These are phyloP conservation scores for Eupsilia transversa DNA, from an alignment of 2,888 invertebrate species.

Conservation along the genomic window DNA sequence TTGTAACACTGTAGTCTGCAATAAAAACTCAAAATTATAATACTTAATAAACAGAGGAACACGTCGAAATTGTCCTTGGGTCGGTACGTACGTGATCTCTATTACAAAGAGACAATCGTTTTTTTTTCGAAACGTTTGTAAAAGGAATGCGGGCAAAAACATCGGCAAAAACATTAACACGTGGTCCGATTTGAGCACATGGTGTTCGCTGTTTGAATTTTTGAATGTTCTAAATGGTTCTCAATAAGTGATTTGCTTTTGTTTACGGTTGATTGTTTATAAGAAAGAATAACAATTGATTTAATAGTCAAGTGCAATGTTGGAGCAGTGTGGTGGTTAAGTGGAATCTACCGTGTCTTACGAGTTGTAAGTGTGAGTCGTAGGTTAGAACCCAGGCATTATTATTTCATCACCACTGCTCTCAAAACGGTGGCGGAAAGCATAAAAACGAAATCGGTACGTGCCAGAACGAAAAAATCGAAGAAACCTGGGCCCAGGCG, in stretches of 20 bases:
- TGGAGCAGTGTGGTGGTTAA: neutral
- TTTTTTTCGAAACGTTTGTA: constrained; percentile 57
- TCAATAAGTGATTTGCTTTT: constrained; percentile 2
- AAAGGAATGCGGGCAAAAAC: constrained; percentile 67
- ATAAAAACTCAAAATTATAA: constrained; percentile 60
- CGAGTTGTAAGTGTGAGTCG: neutral
- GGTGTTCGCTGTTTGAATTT: constrained; percentile 45
- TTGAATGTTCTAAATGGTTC: constrained; percentile 7
- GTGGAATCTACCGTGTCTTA: neutral
- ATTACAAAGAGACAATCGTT: constrained; percentile 67
- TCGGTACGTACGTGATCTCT: constrained; percentile 65
- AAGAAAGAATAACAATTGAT: neutral
- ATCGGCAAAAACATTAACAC: constrained; percentile 65
- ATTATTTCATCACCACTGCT: neutral
- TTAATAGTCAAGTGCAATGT: neutral
- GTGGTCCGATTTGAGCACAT: constrained; percentile 46
- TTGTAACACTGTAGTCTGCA: constrained; percentile 35
- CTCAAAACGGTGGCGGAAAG: neutral
- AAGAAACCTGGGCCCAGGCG: neutral
- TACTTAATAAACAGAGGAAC: constrained; percentile 56
- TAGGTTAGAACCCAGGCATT: neutral
- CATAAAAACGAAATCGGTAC: neutral
- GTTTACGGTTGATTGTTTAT: constrained; percentile 6
- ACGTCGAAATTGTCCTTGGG: constrained; percentile 66
- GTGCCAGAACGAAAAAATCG: neutral